Evolutionary conservation across 2,888 invertebrate species (phyloP).

Genomic region (Maniola hyperantus): DNA sequence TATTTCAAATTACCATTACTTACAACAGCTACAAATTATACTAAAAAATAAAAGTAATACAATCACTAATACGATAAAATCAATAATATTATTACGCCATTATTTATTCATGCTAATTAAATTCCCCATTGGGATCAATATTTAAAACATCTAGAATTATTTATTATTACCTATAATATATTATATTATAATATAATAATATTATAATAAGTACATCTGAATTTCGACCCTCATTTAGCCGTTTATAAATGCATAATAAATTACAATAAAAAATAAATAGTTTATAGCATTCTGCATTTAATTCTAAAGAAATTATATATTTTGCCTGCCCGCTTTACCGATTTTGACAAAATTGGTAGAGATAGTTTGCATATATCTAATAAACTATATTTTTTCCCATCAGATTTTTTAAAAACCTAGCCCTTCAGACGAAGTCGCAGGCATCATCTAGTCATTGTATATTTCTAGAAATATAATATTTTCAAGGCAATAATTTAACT

Average conservation of each 20-base stretch:
- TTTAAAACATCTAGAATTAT: slow-evolving; percentile 13
- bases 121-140: background rate
- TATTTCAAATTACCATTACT: background rate
- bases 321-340: background rate
- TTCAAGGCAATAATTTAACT: slow-evolving; percentile 10
- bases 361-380: no score
- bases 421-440: no score
- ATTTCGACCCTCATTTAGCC: slow-evolving; percentile 40
- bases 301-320: slow-evolving; percentile 5
- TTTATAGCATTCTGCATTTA: slow-evolving; percentile 19
- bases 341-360: no score
- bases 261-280: slow-evolving; percentile 4
- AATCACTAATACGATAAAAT: background rate
- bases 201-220: slow-evolving; percentile 34
- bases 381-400: no score
- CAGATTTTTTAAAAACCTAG: no score
- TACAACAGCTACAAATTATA: background rate
- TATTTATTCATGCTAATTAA: slow-evolving; percentile 1
- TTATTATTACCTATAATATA: slow-evolving; percentile 20
- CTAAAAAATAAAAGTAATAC: slow-evolving; percentile 11
- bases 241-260: slow-evolving; percentile 26
- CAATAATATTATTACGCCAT: background rate
- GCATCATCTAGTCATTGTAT: no score
- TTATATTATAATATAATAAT: no score
- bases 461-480: background rate